Conservation (phyloP, 2,888 invertebrate genomes). For the Gibbula magus region DNA sequence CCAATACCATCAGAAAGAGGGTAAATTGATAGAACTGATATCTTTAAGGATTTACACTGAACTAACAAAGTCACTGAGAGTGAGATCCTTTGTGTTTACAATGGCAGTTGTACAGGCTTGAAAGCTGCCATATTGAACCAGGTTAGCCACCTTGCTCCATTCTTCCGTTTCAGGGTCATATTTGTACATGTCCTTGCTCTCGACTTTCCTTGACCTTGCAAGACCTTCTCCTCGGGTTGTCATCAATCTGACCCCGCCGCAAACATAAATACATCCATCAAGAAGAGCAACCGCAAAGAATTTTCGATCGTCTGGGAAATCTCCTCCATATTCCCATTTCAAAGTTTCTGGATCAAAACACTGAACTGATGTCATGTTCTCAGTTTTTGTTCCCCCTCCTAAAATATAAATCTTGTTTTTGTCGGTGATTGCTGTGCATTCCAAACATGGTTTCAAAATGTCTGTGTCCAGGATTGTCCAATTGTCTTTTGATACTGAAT, state of each 20-base stretch:
- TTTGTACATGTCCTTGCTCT: conserved; percentile 61
- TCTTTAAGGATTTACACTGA: too few species aligned
- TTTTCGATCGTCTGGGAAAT: conserved; percentile 67
- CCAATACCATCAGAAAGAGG: too few species aligned
- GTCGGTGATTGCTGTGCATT: conserved; percentile 88
- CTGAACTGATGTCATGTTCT: conserved; percentile 90
- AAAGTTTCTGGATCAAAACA: conserved; percentile 85
- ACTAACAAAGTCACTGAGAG: conserved; percentile 46
- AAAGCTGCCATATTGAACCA: conserved; percentile 59
- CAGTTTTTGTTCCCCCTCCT: conserved; percentile 92
- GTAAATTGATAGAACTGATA: too few species aligned
- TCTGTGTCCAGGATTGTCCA: conserved; percentile 58
- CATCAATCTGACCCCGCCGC: conserved; percentile 59
- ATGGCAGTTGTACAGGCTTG: conserved; percentile 49
- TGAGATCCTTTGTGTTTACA: conserved; percentile 57
- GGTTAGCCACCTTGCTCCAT: conserved; percentile 57
- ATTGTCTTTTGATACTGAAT: conserved; percentile 45
- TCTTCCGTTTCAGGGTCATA: conserved; percentile 51
- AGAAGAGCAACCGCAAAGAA: conserved; percentile 46
- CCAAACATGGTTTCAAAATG: conserved; percentile 55
- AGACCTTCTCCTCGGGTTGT: conserved; percentile 39
- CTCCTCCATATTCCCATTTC: conserved; percentile 79
- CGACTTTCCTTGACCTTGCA: conserved; percentile 52
- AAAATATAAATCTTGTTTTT: conserved; percentile 84
- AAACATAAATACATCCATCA: conserved; percentile 53